These are phyloP conservation scores for Melanargia galathea DNA, from an alignment of 2,888 invertebrate genomes.

Conservation along the genomic window DNA sequence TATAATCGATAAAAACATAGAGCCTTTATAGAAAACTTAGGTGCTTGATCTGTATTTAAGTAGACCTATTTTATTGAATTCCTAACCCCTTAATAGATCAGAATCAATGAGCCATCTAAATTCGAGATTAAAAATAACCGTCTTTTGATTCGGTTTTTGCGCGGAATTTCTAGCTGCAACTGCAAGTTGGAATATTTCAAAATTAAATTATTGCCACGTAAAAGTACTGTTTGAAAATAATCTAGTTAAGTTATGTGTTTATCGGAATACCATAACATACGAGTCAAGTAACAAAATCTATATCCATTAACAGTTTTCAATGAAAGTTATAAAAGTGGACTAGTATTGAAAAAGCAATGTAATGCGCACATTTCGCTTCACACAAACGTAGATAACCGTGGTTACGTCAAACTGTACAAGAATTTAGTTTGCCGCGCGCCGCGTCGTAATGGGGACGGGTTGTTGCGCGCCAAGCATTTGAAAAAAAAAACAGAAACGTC, in stretches of 20 bases:
- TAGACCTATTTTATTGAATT: too few species aligned
- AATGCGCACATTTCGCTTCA: not conserved
- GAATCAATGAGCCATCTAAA: too few species aligned
- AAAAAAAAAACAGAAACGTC: slow-evolving; percentile 18
- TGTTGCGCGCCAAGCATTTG: slow-evolving; percentile 39
- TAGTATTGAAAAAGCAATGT: slow-evolving; percentile 8
- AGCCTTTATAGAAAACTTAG: too few species aligned
- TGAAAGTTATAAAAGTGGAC: too few species aligned
- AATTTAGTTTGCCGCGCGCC: slow-evolving; percentile 63
- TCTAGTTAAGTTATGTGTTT: slow-evolving; percentile 27
- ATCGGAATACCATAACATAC: slow-evolving; percentile 17
- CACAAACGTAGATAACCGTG: slow-evolving; percentile 8
- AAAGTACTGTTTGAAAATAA: slow-evolving; percentile 39
- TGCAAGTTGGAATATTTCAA: too few species aligned
- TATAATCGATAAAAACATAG: too few species aligned
- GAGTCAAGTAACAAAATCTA: not conserved
- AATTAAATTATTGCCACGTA: slow-evolving; percentile 33
- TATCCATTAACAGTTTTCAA: slow-evolving; percentile 13
- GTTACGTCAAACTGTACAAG: slow-evolving; percentile 28
- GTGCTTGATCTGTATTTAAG: too few species aligned
- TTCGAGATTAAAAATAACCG: too few species aligned
- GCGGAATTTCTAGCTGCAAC: too few species aligned
- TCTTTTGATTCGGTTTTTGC: too few species aligned
- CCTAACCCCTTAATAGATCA: too few species aligned
- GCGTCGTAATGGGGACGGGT: slow-evolving; percentile 57